These are phyloP conservation scores for Lepidocyrtinus sp. DNA, from an alignment of 2,888 invertebrate species.

Conservation along the genomic window DNA sequence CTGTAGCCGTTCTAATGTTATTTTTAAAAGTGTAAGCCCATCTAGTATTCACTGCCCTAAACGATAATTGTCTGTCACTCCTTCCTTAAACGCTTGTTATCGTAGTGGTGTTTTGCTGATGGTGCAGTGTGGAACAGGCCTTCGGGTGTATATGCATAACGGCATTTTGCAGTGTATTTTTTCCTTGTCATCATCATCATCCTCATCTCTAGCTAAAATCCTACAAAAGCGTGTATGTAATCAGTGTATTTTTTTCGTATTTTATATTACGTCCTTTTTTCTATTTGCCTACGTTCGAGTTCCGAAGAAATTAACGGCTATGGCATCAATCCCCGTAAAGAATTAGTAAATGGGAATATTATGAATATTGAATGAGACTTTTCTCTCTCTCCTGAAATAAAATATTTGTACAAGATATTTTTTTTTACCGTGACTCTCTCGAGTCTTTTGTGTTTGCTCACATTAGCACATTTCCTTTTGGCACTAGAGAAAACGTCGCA, in stretches of 20 bases:
- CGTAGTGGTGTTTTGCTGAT: slow-evolving; percentile 9
- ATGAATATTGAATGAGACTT: slow-evolving; percentile 18
- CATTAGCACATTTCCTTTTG: slow-evolving; percentile 18
- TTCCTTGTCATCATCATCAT: slow-evolving; percentile 36
- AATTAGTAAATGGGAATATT: slow-evolving; percentile 9
- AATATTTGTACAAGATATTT: slow-evolving; percentile 9
- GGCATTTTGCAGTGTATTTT: slow-evolving; percentile 47
- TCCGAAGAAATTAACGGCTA: background rate
- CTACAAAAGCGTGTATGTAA: background rate
- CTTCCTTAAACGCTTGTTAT: slow-evolving; percentile 1
- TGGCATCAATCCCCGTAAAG: background rate
- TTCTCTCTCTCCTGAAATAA: background rate
- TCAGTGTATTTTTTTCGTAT: slow-evolving; percentile 1
- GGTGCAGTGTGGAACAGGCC: slow-evolving; percentile 55
- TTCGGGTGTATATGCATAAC: slow-evolving; percentile 57
- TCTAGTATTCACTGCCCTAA: background rate
- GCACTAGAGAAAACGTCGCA: slow-evolving; percentile 9
- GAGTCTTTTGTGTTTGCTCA: slow-evolving; percentile 18
- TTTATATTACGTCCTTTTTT: background rate
- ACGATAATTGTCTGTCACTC: background rate
- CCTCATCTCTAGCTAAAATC: background rate
- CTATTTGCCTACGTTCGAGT: background rate
- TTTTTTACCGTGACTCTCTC: background rate
- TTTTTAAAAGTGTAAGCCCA: slow-evolving; percentile 6
- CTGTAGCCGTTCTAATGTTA: slow-evolving; percentile 18